A percentile compares a stretch with the other conserved stretches of the same genome.
These are phyloP conservation scores for Rhabdornis inornatus DNA, from an alignment of 2,113 vertebrate genomes.

Conservation along the genomic window DNA sequence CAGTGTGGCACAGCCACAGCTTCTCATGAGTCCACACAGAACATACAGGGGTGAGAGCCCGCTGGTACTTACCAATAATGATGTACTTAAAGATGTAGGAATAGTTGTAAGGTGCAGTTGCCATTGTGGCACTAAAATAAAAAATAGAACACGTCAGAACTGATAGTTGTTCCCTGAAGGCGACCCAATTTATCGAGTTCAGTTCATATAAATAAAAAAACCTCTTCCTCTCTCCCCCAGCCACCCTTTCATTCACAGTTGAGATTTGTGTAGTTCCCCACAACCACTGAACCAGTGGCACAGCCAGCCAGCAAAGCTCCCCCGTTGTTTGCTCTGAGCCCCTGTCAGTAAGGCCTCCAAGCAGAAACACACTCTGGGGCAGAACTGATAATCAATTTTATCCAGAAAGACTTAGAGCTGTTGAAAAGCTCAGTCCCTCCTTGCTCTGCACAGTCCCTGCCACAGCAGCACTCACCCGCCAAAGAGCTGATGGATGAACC, in stretches of 20 bases:
- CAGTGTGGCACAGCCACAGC: fast-evolving
- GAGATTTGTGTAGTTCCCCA: not conserved
- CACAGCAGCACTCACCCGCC: not conserved
- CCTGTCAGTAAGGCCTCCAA: not conserved
- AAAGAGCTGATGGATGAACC: not conserved
- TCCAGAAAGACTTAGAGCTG: not conserved
- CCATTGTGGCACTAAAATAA: constrained; percentile 88
- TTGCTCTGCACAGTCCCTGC: not conserved
- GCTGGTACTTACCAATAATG: constrained; percentile 91
- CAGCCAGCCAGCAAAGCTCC: not conserved
- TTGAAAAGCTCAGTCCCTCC: not conserved
- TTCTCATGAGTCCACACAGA: fast-evolving
- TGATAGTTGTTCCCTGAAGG: not conserved
- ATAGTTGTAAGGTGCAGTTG: constrained; percentile 98
- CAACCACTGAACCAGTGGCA: not conserved
- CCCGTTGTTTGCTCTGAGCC: not conserved
- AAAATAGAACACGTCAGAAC: not conserved
- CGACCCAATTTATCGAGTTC: not conserved
- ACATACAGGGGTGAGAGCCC: fast-evolving
- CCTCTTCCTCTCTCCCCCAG: fast-evolving
- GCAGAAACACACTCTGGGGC: fast-evolving
- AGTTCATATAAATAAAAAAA: not conserved
- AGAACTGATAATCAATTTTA: not conserved
- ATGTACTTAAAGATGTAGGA: constrained; percentile 99
- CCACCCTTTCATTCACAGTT: not conserved